A percentile compares a stretch with the other conserved stretches of the same genome.
Evolutionary conservation across 35 echinoderm and acorn worm genomes (phyloP).

Genomic region (Apostichopus parvimensis): DNA sequence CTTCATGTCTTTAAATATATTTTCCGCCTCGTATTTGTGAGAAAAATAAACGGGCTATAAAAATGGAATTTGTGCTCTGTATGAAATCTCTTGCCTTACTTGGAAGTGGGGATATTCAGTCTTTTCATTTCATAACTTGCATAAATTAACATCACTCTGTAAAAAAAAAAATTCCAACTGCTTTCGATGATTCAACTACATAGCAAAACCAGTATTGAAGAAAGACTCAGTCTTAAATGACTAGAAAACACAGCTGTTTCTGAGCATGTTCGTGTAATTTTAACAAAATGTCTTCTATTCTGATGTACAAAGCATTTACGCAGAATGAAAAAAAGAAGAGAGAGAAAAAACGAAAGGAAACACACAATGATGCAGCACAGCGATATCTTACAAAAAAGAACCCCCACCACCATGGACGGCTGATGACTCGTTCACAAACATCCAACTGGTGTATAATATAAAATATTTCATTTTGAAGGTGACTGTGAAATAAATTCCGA

Average conservation of each 20-base stretch:
- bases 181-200: too few relatives aligned
- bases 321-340: slow-evolving; percentile 25
- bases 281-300: slow-evolving; percentile 43
- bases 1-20: too few relatives aligned
- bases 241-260: not conserved
- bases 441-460: slow-evolving; percentile 6
- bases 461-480: slow-evolving; percentile 49
- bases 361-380: slow-evolving; percentile 1
- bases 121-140: too few relatives aligned
- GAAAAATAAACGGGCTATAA: too few relatives aligned
- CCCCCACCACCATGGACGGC: slow-evolving; percentile 26
- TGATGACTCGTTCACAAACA: slow-evolving; percentile 7
- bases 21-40: too few relatives aligned
- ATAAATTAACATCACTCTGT: too few relatives aligned
- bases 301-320: slow-evolving; percentile 38
- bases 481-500: slow-evolving; percentile 13
- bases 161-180: too few relatives aligned
- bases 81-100: too few relatives aligned
- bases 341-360: not conserved
- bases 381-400: not conserved
- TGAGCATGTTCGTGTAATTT: not conserved
- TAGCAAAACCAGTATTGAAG: too few relatives aligned
- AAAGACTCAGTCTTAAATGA: not conserved
- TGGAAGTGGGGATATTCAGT: too few relatives aligned
- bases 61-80: too few relatives aligned